A percentile compares a stretch with the other conserved stretches of the same genome.
These are phyloP conservation scores for Ricordea florida DNA, from an alignment of 92 coral and sea anemone genomes.

Conservation along the genomic window DNA sequence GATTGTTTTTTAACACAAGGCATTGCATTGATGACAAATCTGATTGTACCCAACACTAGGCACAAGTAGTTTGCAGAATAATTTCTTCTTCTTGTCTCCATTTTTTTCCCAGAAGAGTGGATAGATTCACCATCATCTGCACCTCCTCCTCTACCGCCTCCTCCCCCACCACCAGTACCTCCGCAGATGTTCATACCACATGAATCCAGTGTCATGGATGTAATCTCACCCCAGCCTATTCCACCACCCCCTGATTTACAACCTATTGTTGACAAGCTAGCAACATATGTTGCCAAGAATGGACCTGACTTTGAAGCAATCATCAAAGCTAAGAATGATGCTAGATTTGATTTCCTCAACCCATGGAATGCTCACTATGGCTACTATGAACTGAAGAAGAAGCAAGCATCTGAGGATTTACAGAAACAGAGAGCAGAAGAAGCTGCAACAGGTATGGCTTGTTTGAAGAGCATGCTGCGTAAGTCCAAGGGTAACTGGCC, in stretches of 20 bases:
- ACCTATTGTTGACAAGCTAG: constrained; percentile 95
- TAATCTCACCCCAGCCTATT: constrained; percentile 41
- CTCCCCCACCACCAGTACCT: constrained; percentile 68
- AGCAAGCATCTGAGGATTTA: neutral
- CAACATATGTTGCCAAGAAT: constrained; percentile 91
- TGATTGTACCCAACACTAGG: too few species aligned
- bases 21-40: too few species aligned
- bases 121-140: constrained; percentile 27
- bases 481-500: too few species aligned
- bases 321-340: constrained; percentile 87
- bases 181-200: constrained; percentile 32
- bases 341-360: constrained; percentile 89
- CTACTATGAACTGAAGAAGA: constrained; percentile 84
- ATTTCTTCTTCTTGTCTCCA: neutral
- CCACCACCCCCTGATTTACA: constrained; percentile 99
- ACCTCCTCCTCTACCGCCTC: constrained; percentile 44
- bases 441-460: neutral
- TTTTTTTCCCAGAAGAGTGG: constrained; percentile 60
- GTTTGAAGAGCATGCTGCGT: too few species aligned
- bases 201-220: too few species aligned
- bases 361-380: constrained; percentile 91
- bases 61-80: too few species aligned
- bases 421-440: neutral
- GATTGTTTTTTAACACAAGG: too few species aligned
- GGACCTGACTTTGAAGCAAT: constrained; percentile 91